Evolutionary conservation across 1,140 invertebrate genomes (phyloP).

Genomic region (Drosophila auraria): DNA sequence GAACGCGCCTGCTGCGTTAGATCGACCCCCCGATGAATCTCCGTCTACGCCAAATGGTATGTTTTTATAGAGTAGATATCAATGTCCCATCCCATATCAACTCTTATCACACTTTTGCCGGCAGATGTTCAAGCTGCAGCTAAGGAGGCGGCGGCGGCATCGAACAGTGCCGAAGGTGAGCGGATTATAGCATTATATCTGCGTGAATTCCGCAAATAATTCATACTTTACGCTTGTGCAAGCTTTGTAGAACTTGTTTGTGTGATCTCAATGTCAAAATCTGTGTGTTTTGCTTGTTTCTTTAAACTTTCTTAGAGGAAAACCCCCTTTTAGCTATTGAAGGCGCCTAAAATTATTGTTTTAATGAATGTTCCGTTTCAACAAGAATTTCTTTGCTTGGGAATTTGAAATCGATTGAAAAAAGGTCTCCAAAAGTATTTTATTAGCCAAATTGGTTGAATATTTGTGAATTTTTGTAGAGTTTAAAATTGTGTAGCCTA

Average conservation of each 20-base stretch:
- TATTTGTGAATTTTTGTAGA: too few species aligned
- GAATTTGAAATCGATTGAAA: background rate
- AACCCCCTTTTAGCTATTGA: too few species aligned
- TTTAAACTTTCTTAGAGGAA: too few species aligned
- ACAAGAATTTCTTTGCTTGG: too few species aligned
- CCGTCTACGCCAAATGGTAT: constrained; percentile 49
- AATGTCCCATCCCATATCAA: constrained; percentile 15
- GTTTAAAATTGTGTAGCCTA: background rate
- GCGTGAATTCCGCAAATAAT: constrained; percentile 5
- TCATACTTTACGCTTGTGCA: background rate
- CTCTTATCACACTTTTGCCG: constrained; percentile 38
- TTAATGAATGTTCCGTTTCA: too few species aligned
- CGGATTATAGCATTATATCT: constrained; percentile 24
- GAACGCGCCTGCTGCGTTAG: background rate
- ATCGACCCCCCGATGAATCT: constrained; percentile 20
- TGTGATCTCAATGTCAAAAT: background rate
- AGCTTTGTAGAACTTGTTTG: background rate
- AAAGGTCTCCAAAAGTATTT: too few species aligned
- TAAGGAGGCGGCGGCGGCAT: constrained; percentile 43
- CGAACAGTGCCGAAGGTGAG: constrained; percentile 69
- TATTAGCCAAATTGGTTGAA: background rate
- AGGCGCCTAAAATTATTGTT: too few species aligned
- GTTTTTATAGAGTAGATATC: background rate
- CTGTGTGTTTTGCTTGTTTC: background rate
- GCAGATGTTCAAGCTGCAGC: constrained; percentile 69